Evolutionary conservation across 2,888 invertebrate genomes (phyloP).

Genomic region (Arrhopalites spinosus): DNA sequence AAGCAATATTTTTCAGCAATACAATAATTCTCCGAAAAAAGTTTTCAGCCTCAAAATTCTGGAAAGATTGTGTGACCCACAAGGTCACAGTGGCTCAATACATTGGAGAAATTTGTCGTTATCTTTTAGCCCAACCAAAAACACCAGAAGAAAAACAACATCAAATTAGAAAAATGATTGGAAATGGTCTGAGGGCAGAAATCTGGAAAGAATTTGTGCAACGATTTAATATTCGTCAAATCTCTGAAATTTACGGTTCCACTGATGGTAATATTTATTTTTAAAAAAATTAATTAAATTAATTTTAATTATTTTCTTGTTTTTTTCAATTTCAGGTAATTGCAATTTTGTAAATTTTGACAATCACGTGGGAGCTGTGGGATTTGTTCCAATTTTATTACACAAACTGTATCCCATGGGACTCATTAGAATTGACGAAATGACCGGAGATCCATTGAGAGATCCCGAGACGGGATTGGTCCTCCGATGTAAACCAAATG

Average conservation of each 20-base stretch:
- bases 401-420: constrained; percentile 16
- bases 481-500: constrained; percentile 30
- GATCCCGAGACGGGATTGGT: constrained; percentile 20
- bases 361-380: constrained; percentile 33
- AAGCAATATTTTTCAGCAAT: constrained; percentile 21
- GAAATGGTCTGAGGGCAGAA: constrained; percentile 41
- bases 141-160: constrained; percentile 74
- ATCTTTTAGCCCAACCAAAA: constrained; percentile 75
- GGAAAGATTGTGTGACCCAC: constrained; percentile 65
- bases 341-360: constrained; percentile 37
- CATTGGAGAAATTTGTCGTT: constrained; percentile 89
- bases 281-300: neutral
- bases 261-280: constrained; percentile 27
- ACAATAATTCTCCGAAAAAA: constrained; percentile 65
- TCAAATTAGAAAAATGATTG: constrained; percentile 74
- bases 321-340: neutral
- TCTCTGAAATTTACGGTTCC: constrained; percentile 37
- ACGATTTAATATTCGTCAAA: constrained; percentile 16
- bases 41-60: constrained; percentile 66
- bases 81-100: constrained; percentile 73
- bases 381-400: constrained; percentile 24
- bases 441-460: constrained; percentile 19
- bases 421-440: constrained; percentile 24
- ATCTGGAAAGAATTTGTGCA: constrained; percentile 38
- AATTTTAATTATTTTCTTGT: neutral